Percentiles rank a stretch among this genome's conserved stretches.
phyloP scores from a whole-genome alignment of 2,888 invertebrate species.

The Tridacna gigas region DNA sequence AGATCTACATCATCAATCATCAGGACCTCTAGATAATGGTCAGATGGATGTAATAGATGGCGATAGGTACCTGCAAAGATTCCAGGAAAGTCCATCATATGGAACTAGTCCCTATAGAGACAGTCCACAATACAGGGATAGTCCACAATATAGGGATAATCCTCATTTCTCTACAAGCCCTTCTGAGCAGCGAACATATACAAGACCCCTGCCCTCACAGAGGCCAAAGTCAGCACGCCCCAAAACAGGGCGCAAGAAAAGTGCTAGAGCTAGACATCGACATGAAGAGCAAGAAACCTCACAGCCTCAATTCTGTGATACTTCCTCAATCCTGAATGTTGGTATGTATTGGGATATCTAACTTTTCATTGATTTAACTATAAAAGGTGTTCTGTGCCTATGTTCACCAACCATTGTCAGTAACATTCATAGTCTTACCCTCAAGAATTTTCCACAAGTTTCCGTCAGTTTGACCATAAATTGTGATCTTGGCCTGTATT shows the following conservation, averaged over 20 bases:
- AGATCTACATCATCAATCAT: slow-evolving; percentile 47
- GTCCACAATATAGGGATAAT: slow-evolving; percentile 46
- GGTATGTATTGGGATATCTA: slow-evolving; percentile 29
- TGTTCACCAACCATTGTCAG: too few relatives aligned
- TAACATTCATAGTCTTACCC: too few relatives aligned
- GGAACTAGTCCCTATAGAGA: slow-evolving; percentile 48
- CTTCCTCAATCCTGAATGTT: slow-evolving; percentile 51
- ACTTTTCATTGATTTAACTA: too few relatives aligned
- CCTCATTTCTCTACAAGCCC: slow-evolving; percentile 41
- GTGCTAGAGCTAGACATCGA: slow-evolving; percentile 49
- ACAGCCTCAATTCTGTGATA: slow-evolving; percentile 58
- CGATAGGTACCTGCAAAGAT: slow-evolving; percentile 42
- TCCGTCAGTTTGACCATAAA: too few relatives aligned
- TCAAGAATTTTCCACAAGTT: too few relatives aligned
- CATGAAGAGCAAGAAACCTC: slow-evolving; percentile 60
- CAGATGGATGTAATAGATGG: slow-evolving; percentile 38
- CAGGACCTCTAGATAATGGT: neutral
- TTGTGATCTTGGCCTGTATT: too few relatives aligned
- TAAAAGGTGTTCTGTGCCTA: too few relatives aligned
- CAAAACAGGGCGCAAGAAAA: slow-evolving; percentile 61
- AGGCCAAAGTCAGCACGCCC: slow-evolving; percentile 64
- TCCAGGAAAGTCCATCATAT: slow-evolving; percentile 45
- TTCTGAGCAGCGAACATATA: slow-evolving; percentile 39
- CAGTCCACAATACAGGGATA: slow-evolving; percentile 45
- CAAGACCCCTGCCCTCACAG: slow-evolving; percentile 54